phyloP scores from a whole-genome alignment of 2,888 invertebrate species.

The Lamellibrachia satsuma region DNA sequence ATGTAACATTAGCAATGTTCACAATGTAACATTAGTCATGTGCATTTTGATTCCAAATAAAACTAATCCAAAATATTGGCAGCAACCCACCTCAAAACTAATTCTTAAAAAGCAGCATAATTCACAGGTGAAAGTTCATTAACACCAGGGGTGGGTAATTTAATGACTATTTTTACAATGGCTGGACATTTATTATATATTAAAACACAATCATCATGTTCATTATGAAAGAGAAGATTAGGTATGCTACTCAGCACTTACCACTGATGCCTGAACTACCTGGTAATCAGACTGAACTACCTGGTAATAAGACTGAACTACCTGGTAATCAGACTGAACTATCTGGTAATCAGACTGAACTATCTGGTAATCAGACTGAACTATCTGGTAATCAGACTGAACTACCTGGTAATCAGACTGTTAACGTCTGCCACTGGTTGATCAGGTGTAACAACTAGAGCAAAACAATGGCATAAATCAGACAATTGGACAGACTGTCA shows the following conservation, averaged over 20 bases:
- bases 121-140: no score
- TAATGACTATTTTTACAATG: no score
- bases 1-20: no score
- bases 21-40: no score
- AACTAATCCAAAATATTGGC: no score
- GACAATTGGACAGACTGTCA: background rate
- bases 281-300: no score
- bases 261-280: background rate
- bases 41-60: no score
- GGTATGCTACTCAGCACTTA: background rate
- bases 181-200: background rate
- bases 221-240: background rate
- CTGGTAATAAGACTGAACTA: background rate
- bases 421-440: background rate
- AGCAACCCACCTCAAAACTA: no score
- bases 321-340: background rate
- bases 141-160: no score
- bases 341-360: no score
- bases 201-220: background rate
- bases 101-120: no score
- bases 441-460: background rate
- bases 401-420: background rate
- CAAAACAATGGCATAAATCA: background rate
- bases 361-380: no score
- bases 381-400: background rate